These are phyloP conservation scores for Hoplodrina ambigua DNA, from an alignment of 2,888 invertebrate species.

Conservation along the genomic window DNA sequence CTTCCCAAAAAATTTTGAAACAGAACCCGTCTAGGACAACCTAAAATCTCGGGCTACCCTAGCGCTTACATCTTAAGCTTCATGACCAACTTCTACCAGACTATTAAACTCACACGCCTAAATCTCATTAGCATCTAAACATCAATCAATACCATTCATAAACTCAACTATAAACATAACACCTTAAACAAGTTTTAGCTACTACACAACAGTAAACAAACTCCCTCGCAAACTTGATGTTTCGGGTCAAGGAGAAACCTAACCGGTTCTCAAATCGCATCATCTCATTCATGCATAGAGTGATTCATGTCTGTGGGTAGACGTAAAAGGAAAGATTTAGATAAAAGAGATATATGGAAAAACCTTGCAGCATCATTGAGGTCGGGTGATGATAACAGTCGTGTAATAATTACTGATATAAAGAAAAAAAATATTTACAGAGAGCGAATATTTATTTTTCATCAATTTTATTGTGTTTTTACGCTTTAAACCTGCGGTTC, in stretches of 20 bases:
- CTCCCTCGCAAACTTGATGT: slow-evolving; percentile 39
- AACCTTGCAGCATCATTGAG: slow-evolving; percentile 19
- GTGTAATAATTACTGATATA: neutral
- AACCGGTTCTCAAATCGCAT: slow-evolving; percentile 57
- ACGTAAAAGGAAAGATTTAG: slow-evolving; percentile 18
- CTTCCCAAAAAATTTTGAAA: too few species aligned
- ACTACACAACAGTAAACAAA: slow-evolving; percentile 35
- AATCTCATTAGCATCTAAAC: slow-evolving; percentile 23
- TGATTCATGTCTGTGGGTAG: slow-evolving; percentile 42
- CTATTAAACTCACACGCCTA: slow-evolving; percentile 20
- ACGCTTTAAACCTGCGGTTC: too few species aligned
- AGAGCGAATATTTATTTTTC: too few species aligned
- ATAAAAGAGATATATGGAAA: slow-evolving; percentile 27
- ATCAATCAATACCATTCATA: slow-evolving; percentile 31
- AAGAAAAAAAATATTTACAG: neutral
- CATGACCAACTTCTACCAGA: slow-evolving; percentile 1
- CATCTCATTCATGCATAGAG: slow-evolving; percentile 60
- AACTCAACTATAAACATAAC: slow-evolving; percentile 42
- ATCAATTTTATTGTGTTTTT: too few species aligned
- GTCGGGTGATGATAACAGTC: neutral
- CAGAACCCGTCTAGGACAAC: too few species aligned
- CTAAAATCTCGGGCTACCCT: too few species aligned
- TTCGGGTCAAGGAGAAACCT: slow-evolving; percentile 50
- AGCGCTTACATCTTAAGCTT: neutral
- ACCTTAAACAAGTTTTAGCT: slow-evolving; percentile 36